These are phyloP conservation scores for Scomber japonicus DNA, from an alignment of 2,113 vertebrate species.

Conservation along the genomic window DNA sequence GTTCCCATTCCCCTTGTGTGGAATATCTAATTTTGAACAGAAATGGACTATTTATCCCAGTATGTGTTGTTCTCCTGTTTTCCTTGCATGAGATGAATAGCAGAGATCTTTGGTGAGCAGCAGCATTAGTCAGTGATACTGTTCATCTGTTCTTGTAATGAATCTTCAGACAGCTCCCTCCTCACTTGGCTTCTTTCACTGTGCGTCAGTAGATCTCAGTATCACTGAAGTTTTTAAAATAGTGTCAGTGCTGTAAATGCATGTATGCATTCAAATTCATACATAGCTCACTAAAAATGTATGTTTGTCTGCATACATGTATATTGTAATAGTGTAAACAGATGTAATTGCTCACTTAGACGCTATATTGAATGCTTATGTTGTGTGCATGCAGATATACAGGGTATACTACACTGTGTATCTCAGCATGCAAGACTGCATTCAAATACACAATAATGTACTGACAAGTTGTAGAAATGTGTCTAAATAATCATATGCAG, in stretches of 20 bases:
- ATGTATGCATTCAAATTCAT: background rate
- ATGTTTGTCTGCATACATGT: conserved; percentile 9
- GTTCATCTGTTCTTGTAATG: background rate
- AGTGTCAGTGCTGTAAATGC: background rate
- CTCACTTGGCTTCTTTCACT: background rate
- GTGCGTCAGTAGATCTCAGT: background rate
- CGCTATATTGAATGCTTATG: background rate
- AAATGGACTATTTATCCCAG: conserved; percentile 9
- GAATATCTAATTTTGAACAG: conserved; percentile 47
- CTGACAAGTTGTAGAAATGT: background rate
- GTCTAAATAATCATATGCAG: conserved; percentile 10
- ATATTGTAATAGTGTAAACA: background rate
- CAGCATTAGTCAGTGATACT: background rate
- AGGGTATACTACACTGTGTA: conserved; percentile 14
- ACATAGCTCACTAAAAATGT: background rate
- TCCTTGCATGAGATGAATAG: conserved; percentile 8
- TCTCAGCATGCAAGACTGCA: conserved; percentile 43
- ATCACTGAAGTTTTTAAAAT: background rate
- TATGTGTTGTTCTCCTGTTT: conserved; percentile 8
- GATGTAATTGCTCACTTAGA: background rate
- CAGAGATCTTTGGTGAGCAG: background rate
- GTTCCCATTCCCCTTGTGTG: conserved; percentile 8
- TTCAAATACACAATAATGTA: background rate
- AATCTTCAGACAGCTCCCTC: background rate
- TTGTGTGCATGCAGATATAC: conserved; percentile 28